Base-by-base conservation (phyloP, 1,140 invertebrate genomes). In the Formica exsecta region DNA sequence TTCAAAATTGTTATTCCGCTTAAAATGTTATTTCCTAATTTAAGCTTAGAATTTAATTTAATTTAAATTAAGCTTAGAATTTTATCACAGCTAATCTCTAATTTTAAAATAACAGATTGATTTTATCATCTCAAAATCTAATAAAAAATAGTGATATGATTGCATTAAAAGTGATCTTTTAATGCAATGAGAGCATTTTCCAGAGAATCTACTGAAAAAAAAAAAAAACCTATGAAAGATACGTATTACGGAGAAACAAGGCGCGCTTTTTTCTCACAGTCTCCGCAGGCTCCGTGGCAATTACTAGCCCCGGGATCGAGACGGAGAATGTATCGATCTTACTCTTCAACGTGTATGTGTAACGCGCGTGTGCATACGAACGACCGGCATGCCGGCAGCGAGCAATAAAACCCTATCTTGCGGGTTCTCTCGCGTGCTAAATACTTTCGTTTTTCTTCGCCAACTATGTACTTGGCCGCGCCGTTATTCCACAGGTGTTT, bases 401-500 rank as follows among this genome's bases (percentile, higher is more conserved):
- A 79, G 70, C 89, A 85, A 91, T 91, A 91, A 91, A 91, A 90
- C 84, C 75, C 80, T 86, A 90, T 91, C 90, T 91, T 91, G 90
- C 87, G 87, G 89, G 68, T 83, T 83, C 74, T 87, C 68, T 84
- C 86, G 86, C 79, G 89, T 84, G 91, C 85, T 92, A 92, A 92
- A 92, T 92, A 88, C 91, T 89, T 92, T 93, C 93, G 93, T 95
- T 94, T 94, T 94, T 93, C 93, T 94, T 94, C 91, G 89, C 91
- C 92, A 93, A 93, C 93, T 92, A 92, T 94, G 92, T 93, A 94
- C 94, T 94, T 94, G 93, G 93, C 91, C 92, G 92, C 91, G 93
- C 93, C 92, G 93, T 94, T 94, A 95, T 94, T 95, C 94, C 94
- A 95, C 94, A 95, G 94, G 94, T 95, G 94, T 95, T 94, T 95